These are phyloP conservation scores for Exaiptasia diaphana DNA, from an alignment of 64 coral and sea anemone species.

Conservation along the genomic window DNA sequence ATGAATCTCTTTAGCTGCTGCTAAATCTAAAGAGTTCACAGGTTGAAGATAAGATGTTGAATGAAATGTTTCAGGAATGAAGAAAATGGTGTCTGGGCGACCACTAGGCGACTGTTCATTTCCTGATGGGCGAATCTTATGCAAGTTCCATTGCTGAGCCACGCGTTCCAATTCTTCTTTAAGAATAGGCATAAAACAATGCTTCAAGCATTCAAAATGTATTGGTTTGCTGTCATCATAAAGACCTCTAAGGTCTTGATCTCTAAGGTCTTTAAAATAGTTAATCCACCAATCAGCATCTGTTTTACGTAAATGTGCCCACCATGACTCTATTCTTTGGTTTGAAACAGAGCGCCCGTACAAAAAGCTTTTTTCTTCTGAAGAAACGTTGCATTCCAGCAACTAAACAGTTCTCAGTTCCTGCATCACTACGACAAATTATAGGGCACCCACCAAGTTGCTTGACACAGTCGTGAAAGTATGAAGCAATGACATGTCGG, in stretches of 20 bases:
- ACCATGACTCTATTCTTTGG: conserved; percentile 21
- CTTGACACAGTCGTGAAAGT: neutral
- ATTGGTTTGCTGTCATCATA: conserved; percentile 35
- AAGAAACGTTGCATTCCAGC: conserved; percentile 16
- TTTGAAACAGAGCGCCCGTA: neutral
- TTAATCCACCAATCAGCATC: conserved; percentile 59
- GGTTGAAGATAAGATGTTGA: conserved; percentile 30
- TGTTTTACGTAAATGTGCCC: conserved; percentile 3
- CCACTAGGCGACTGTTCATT: conserved; percentile 50
- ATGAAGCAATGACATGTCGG: conserved; percentile 12
- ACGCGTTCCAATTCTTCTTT: conserved; percentile 60
- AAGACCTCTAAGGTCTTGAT: conserved; percentile 62
- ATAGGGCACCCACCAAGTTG: neutral
- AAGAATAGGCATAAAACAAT: conserved; percentile 58
- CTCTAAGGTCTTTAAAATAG: conserved; percentile 63
- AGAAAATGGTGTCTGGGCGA: conserved; percentile 59
- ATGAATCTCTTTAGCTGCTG: neutral
- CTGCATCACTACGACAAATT: conserved; percentile 11
- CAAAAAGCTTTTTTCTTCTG: neutral
- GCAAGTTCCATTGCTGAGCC: conserved; percentile 48
- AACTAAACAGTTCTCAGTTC: conserved; percentile 1
- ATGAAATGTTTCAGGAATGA: conserved; percentile 41
- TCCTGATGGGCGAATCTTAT: conserved; percentile 36
- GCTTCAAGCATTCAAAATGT: conserved; percentile 50
- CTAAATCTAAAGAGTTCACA: conserved; percentile 32